phyloP scores from a whole-genome alignment of 2,888 invertebrate genomes.

The Dryobota labecula region DNA sequence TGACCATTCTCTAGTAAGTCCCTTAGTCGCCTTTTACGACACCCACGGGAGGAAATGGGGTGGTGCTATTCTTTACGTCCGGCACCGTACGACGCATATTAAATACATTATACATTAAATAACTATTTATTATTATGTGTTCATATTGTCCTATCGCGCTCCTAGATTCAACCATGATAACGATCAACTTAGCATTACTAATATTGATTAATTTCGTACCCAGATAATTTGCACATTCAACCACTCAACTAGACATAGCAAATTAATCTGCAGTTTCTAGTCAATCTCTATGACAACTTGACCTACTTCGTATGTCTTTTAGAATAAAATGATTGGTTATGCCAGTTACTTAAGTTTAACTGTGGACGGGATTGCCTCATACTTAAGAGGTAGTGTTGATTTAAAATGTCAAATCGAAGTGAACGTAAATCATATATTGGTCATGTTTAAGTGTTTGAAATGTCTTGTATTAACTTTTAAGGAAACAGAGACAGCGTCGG shows the following conservation, averaged over 20 bases:
- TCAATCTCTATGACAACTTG: conserved; percentile 54
- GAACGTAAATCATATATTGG: conserved; percentile 55
- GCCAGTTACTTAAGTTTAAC: conserved; percentile 22
- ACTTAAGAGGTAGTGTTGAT: conserved; percentile 57
- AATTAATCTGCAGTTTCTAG: conserved; percentile 46
- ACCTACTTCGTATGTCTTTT: conserved; percentile 48
- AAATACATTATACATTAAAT: no score
- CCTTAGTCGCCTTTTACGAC: no score
- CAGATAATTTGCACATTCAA: conserved; percentile 47
- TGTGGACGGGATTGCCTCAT: conserved; percentile 44
- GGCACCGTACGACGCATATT: no score
- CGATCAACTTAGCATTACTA: background rate
- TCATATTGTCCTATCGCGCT: conserved; percentile 7
- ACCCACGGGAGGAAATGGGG: no score
- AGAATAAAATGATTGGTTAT: conserved; percentile 45
- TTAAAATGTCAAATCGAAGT: conserved; percentile 60
- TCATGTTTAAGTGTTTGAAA: conserved; percentile 35
- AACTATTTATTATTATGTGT: no score
- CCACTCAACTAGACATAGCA: conserved; percentile 38
- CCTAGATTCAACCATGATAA: background rate
- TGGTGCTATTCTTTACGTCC: no score
- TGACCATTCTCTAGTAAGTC: no score
- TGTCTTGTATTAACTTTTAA: conserved; percentile 35
- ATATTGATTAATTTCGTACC: conserved; percentile 36
- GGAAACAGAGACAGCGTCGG: conserved; percentile 27